Base-by-base conservation (phyloP, 2,888 invertebrate species). In the Sphecodes monilicornis region DNA sequence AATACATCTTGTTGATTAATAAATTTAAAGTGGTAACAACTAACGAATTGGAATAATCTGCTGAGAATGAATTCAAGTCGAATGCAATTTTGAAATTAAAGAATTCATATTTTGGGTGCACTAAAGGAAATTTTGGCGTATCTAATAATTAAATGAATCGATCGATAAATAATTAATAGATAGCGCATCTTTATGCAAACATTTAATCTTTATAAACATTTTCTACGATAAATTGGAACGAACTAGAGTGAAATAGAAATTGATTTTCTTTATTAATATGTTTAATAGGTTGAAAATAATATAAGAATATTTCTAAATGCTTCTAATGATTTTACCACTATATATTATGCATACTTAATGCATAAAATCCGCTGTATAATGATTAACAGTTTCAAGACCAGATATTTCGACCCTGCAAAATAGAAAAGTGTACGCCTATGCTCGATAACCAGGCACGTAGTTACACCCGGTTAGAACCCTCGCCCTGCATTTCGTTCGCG, bases 391-490 rank as follows among this genome's bases (percentile, higher is more conserved):
- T 36, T 36, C 36, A 3, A n/a, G 0, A 50, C 50, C 10, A 50
- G 50, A 50, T n/a, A 10, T 50, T 50, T 22, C 10, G n/a, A 10
- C 10, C n/a, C 10, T 8, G 50, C 22, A 50, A 50, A 50, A 1
- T n/a, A 50, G 50, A 57, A 73, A 46, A 43, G n/a, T 80, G 72
- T 89, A 83, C 81, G 87, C 85, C 85, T 72, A 89, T 88, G 88
- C 43, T 5, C 39, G 16, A 70, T 36, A 72, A 50, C 74, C 69
- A 69, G 64, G 76, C 50, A 81, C 68, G 57, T 64, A 81, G 84
- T 82, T 85, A 80, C 80, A 84, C 78, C 78, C 76, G 50, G 82
- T 80, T 86, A 81, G 78, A 78, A 76, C 72, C 78, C 41, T 76
- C 78, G 74, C 73, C 72, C 82, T 81, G 76, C 39, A 54, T 78